These are phyloP conservation scores for Ctenosaura bakeri DNA, from an alignment of 2,797 vertebrate genomes.

Conservation along the genomic window DNA sequence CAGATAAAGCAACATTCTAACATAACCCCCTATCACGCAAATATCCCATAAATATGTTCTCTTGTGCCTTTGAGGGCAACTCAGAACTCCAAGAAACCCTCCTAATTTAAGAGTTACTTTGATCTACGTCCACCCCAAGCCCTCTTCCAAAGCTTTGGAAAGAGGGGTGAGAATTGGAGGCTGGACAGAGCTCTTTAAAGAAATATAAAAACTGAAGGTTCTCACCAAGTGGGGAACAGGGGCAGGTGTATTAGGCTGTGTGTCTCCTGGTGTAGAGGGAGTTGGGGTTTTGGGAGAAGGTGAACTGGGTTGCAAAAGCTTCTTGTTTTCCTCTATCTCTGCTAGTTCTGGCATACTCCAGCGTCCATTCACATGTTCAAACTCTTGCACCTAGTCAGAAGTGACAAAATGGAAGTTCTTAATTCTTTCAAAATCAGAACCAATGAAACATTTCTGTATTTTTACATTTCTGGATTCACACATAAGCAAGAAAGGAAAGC, in stretches of 20 bases:
- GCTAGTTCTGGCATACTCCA: constrained; percentile 99
- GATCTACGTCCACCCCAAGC: constrained; percentile 77
- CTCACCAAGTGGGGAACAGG: constrained; percentile 85
- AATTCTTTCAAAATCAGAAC: background rate
- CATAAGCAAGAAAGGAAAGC: background rate
- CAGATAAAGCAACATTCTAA: background rate
- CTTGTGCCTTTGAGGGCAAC: constrained; percentile 85
- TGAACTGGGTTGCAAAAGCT: constrained; percentile 88
- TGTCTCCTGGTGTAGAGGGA: constrained; percentile 92
- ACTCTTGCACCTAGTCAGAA: constrained; percentile 92
- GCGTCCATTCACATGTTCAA: constrained; percentile 97
- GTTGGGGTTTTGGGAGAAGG: constrained; percentile 93
- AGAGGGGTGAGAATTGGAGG: constrained; percentile 57
- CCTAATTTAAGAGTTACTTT: constrained; percentile 81
- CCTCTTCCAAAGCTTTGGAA: constrained; percentile 64
- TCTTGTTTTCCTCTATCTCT: constrained; percentile 93
- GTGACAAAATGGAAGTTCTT: rapidly evolving
- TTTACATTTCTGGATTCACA: background rate
- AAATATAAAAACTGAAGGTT: constrained; percentile 1
- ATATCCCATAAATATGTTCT: constrained; percentile 73
- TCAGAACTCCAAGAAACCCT: constrained; percentile 77
- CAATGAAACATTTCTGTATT: background rate
- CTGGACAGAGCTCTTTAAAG: constrained; percentile 32
- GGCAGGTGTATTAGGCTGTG: constrained; percentile 92
- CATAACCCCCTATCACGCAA: background rate